Base-by-base conservation (phyloP, 2,113 vertebrate genomes). In the Microcebus lehilahytsara region DNA sequence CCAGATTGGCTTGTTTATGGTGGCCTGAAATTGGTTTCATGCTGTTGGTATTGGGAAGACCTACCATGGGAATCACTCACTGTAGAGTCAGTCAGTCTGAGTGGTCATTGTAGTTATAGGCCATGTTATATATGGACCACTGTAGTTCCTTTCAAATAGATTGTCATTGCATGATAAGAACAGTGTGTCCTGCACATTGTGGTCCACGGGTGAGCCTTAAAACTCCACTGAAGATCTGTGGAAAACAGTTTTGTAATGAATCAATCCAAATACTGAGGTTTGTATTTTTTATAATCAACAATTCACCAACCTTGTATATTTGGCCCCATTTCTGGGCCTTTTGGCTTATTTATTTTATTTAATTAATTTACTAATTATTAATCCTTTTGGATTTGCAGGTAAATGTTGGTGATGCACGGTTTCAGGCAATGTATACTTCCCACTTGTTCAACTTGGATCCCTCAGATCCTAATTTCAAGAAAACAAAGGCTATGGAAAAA, bases 401-500 rank as follows among this genome's bases (percentile, higher is more conserved):
- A 75, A 99, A 99, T 5, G 99, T 99, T 58, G 96, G 97, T 0
- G 99, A 99, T 97, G 91, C 98, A 10, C 99, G 99, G 20, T 99
- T 99, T 98, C 99, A 99, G 98, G 99, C 99, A 90, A 98, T 99
- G 98, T 99, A 99, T 97, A 99, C 99, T 75, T 99, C 99, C 22
- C 99, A 99, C 96, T 98, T 99, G 74, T 99, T 99, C 98, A 99
- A 99, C 97, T 97, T 99, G 98, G 99, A 99, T 98, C 99, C 99
- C 67, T 99, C 99, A 4, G 99, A 99, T 98, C 99, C 99, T 79
- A 98, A 98, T 98, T 99, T 98, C 98, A 99, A 99, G 98, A 99
- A 99, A 97, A 99, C 99, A 94, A 99, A 98, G 97, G 99, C 99
- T 97, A 99, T 99, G 22, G 98, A 99, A 98, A 99, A 99, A 98